A percentile compares a stretch with the other conserved stretches of the same genome.
These are phyloP conservation scores for Harpagoxenus sublaevis DNA, from an alignment of 2,888 invertebrate genomes.

Conservation along the genomic window DNA sequence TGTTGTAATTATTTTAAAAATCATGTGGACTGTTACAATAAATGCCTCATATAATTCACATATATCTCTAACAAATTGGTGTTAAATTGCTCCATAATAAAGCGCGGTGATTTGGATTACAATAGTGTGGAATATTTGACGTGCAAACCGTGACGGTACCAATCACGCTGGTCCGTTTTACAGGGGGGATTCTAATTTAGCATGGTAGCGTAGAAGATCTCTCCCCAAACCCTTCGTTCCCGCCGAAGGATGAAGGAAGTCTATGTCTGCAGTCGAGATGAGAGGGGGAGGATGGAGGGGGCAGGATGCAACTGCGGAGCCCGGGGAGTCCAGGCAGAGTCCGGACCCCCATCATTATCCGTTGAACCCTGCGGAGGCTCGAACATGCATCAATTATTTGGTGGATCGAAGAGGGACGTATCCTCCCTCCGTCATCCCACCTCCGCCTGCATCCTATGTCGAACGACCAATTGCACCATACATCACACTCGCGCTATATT, in stretches of 20 bases:
- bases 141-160: constrained; percentile 31
- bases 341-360: constrained; percentile 76
- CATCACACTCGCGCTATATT: constrained; percentile 74
- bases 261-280: constrained; percentile 40
- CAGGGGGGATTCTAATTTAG: constrained; percentile 65
- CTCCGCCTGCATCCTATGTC: constrained; percentile 49
- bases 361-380: constrained; percentile 74
- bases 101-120: not conserved
- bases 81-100: not conserved
- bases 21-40: not conserved
- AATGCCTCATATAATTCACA: not conserved
- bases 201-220: constrained; percentile 58
- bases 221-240: not conserved
- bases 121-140: constrained; percentile 34
- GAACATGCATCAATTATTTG: constrained; percentile 81
- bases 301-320: constrained; percentile 59
- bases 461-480: constrained; percentile 73
- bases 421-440: constrained; percentile 28
- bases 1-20: not conserved
- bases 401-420: constrained; percentile 71
- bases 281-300: constrained; percentile 36
- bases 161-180: constrained; percentile 63
- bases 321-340: constrained; percentile 56
- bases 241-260: constrained; percentile 50
- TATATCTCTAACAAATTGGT: not conserved